Percentiles rank a stretch among this genome's conserved stretches.
These are phyloP conservation scores for Pristionchus arcanus DNA, from an alignment of 2,888 invertebrate genomes.

Conservation along the genomic window DNA sequence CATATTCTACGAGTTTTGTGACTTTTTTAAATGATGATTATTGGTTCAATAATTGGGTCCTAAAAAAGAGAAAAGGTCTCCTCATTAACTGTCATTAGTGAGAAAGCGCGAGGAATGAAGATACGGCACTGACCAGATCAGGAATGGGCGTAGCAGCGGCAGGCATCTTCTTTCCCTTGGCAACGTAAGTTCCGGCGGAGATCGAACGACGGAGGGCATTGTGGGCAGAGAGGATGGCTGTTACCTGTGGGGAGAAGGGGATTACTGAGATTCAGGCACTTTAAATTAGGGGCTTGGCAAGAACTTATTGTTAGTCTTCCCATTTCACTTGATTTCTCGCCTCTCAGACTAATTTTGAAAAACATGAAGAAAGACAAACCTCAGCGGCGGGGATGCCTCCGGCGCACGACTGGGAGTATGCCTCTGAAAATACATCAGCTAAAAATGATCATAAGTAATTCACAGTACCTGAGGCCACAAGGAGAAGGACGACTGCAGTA, in stretches of 20 bases:
- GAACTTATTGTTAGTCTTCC: too few species aligned
- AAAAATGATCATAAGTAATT: too few species aligned
- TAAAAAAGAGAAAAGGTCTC: neutral
- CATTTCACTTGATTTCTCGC: too few species aligned
- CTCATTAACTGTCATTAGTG: too few species aligned
- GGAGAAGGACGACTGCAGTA: too few species aligned
- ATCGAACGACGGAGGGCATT: conserved; percentile 24
- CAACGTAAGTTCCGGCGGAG: conserved; percentile 22
- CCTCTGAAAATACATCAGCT: neutral
- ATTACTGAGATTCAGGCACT: neutral
- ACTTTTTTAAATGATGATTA: too few species aligned
- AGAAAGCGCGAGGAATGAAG: too few species aligned
- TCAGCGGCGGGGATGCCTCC: neutral
- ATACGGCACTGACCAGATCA: conserved; percentile 16
- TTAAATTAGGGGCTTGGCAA: neutral
- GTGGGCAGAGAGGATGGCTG: conserved; percentile 19
- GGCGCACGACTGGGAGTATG: neutral
- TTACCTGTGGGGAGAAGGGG: neutral
- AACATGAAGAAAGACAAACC: neutral
- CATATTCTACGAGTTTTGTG: too few species aligned
- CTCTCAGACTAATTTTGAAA: neutral
- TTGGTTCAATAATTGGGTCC: too few species aligned
- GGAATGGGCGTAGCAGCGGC: conserved; percentile 45
- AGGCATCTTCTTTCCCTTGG: conserved; percentile 22
- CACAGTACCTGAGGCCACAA: too few species aligned